Evolutionary conservation across 2,888 invertebrate genomes (phyloP).

Genomic region (Caenorhabditis sp.): DNA sequence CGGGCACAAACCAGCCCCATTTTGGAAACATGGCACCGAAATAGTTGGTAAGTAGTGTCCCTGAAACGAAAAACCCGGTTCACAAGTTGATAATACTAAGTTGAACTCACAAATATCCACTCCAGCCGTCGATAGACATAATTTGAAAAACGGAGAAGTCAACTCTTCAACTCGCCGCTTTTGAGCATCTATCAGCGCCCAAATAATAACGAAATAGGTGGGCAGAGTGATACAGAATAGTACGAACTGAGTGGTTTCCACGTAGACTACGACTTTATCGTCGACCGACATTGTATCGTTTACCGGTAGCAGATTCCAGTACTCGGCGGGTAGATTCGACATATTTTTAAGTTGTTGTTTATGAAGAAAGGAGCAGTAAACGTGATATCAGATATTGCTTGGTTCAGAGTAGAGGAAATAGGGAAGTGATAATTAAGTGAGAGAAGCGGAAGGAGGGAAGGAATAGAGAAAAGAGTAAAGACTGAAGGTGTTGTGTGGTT

Average conservation of each 20-base stretch:
- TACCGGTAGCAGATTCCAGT: constrained; percentile 8
- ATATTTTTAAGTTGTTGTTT: not conserved
- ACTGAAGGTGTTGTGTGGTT: too few relatives aligned
- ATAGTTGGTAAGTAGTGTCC: constrained; percentile 47
- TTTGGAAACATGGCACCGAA: constrained; percentile 48
- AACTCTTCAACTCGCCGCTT: constrained; percentile 25
- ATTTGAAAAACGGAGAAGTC: constrained; percentile 47
- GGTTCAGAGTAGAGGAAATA: too few relatives aligned
- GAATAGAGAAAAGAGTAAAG: not conserved
- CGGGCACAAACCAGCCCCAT: constrained; percentile 32
- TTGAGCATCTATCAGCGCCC: constrained; percentile 36
- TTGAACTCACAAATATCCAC: constrained; percentile 52
- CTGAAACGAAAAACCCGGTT: too few relatives aligned
- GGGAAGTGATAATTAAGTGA: not conserved
- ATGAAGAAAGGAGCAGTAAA: too few relatives aligned
- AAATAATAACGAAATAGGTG: constrained; percentile 32
- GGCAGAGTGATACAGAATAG: constrained; percentile 40
- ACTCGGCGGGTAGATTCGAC: constrained; percentile 3
- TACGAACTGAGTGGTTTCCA: constrained; percentile 35
- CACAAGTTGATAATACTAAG: too few relatives aligned
- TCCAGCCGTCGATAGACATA: constrained; percentile 34
- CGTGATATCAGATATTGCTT: too few relatives aligned
- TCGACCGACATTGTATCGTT: constrained; percentile 30
- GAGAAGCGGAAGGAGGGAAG: too few relatives aligned
- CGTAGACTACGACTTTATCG: constrained; percentile 9